Percentiles rank a stretch among this genome's conserved stretches.
Conservation (phyloP, 2,888 invertebrate genomes). For the Axea sp. region DNA sequence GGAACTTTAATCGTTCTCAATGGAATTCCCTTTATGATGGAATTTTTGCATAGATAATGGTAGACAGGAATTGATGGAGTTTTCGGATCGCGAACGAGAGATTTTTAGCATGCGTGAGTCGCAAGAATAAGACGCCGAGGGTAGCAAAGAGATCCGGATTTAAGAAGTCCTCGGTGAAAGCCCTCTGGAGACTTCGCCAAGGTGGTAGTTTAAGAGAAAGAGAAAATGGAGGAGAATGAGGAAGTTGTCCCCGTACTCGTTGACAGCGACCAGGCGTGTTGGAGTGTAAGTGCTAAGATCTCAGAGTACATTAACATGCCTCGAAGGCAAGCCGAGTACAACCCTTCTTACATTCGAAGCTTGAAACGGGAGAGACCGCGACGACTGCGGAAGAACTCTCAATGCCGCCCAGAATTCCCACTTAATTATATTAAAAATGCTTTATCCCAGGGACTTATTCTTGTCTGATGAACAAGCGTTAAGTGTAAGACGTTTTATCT, state of each 20-base stretch:
- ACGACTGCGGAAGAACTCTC: constrained; percentile 65
- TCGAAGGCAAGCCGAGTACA: constrained; percentile 78
- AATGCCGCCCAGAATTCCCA: constrained; percentile 76
- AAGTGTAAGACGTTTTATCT: constrained; percentile 58
- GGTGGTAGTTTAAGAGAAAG: constrained; percentile 77
- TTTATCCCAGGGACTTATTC: constrained; percentile 66
- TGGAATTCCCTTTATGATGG: too few species aligned
- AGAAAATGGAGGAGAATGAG: constrained; percentile 71
- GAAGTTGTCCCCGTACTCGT: constrained; percentile 56
- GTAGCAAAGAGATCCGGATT: constrained; percentile 77
- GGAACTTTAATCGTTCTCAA: too few species aligned
- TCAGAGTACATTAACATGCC: constrained; percentile 80
- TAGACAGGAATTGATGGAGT: too few species aligned
- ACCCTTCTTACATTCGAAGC: constrained; percentile 79
- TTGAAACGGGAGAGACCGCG: constrained; percentile 67
- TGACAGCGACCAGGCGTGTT: constrained; percentile 73
- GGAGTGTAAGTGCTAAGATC: constrained; percentile 80
- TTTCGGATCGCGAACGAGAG: not conserved
- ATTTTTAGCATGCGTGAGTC: constrained; percentile 46
- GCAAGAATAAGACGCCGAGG: constrained; percentile 55
- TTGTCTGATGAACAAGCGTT: constrained; percentile 55
- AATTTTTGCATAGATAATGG: too few species aligned
- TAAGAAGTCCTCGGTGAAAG: constrained; percentile 78
- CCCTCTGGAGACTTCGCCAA: constrained; percentile 74
- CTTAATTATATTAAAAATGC: constrained; percentile 79